These are phyloP conservation scores for Perca flavescens DNA, from an alignment of 2,113 vertebrate genomes.

Conservation along the genomic window DNA sequence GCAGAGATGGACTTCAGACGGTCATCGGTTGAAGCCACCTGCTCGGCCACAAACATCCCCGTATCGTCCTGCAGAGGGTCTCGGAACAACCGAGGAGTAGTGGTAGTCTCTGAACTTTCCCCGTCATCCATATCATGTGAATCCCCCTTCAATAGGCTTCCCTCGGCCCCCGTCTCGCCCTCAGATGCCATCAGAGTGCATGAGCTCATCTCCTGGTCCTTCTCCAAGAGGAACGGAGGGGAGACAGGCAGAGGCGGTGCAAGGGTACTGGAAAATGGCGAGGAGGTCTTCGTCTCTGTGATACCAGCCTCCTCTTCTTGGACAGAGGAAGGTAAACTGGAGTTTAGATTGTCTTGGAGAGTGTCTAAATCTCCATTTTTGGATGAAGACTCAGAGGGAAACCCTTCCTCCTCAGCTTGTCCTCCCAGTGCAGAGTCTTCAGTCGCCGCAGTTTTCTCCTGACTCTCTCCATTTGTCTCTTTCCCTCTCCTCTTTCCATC, in stretches of 20 bases:
- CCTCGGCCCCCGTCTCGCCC: conserved; percentile 36
- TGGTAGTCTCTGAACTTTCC: conserved; percentile 82
- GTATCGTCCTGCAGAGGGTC: conserved; percentile 98
- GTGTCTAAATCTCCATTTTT: conserved; percentile 56
- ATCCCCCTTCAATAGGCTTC: conserved; percentile 58
- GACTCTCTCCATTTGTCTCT: conserved; percentile 36
- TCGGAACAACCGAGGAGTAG: conserved; percentile 87
- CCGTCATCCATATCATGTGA: conserved; percentile 69
- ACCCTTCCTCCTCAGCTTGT: conserved; percentile 76
- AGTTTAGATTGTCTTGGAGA: conserved; percentile 30
- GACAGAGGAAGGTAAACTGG: conserved; percentile 12
- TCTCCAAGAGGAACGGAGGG: conserved; percentile 83
- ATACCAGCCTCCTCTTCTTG: conserved; percentile 30
- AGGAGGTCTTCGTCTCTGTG: conserved; percentile 62
- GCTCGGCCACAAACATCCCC: conserved; percentile 91
- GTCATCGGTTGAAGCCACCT: conserved; percentile 93
- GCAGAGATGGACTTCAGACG: conserved; percentile 90
- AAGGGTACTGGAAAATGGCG: conserved; percentile 56
- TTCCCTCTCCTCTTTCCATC: conserved; percentile 30
- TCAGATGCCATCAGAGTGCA: conserved; percentile 46
- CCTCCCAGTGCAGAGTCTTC: conserved; percentile 71
- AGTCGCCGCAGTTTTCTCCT: conserved; percentile 46
- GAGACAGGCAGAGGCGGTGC: conserved; percentile 69
- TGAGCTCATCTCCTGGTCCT: conserved; percentile 76
- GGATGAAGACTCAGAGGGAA: conserved; percentile 68